Percentiles rank a stretch among this genome's conserved stretches.
phyloP scores from a whole-genome alignment of 2,797 vertebrate species.

The Sebastes steindachneri region DNA sequence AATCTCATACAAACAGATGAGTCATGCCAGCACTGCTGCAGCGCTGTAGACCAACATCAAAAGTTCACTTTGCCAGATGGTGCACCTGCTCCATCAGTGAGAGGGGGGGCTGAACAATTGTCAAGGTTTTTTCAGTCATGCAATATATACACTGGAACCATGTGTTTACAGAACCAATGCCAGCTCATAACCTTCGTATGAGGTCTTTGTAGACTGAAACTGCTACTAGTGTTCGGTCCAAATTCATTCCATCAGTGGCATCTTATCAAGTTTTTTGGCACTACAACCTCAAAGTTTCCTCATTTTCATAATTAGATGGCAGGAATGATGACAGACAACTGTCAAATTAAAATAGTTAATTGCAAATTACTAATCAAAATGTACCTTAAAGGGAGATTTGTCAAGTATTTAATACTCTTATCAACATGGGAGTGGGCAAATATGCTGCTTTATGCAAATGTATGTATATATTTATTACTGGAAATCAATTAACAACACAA shows the following conservation, averaged over 20 bases:
- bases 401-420: too few species aligned
- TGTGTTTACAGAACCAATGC: conserved; percentile 27
- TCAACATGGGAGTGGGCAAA: too few species aligned
- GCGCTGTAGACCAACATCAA: conserved; percentile 13
- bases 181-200: conserved; percentile 36
- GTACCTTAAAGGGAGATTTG: too few species aligned
- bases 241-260: not conserved
- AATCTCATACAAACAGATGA: conserved; percentile 57
- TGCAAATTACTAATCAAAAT: too few species aligned
- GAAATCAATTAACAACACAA: too few species aligned
- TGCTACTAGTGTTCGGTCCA: not conserved
- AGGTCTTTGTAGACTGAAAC: not conserved
- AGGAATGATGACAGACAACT: not conserved
- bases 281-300: not conserved
- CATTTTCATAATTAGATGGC: not conserved
- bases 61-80: conserved; percentile 60
- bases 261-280: not conserved
- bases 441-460: too few species aligned
- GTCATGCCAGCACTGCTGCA: conserved; percentile 45
- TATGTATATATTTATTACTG: too few species aligned
- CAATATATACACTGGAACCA: conserved; percentile 7
- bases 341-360: too few species aligned
- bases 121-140: conserved; percentile 38
- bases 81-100: conserved; percentile 69
- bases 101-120: not conserved